Conservation (phyloP, 2,797 vertebrate species). For the Darevskia nairensis region DNA sequence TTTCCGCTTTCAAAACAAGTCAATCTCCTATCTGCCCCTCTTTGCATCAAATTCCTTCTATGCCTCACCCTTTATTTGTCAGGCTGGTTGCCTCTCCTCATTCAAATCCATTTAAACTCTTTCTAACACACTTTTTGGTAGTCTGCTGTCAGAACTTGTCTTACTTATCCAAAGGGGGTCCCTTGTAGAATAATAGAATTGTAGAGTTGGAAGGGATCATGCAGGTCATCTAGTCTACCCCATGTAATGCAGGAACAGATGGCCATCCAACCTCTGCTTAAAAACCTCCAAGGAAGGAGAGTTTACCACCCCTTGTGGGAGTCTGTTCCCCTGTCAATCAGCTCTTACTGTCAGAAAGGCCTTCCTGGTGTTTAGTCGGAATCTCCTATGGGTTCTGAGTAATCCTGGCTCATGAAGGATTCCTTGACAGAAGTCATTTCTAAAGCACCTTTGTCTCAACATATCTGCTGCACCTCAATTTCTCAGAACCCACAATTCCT, state of each 20-base stretch:
- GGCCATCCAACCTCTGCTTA: too few relatives aligned
- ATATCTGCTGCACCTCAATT: not conserved
- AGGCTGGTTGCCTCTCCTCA: not conserved
- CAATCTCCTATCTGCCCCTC: not conserved
- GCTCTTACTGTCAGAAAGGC: too few relatives aligned
- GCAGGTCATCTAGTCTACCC: too few relatives aligned
- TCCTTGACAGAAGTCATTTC: conserved; percentile 47
- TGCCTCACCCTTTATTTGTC: not conserved
- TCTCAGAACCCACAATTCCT: not conserved
- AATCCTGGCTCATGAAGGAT: conserved; percentile 50
- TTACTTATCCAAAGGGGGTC: conserved; percentile 48
- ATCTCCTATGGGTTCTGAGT: conserved; percentile 44
- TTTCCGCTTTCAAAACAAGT: not conserved
- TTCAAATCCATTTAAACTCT: conserved; percentile 33
- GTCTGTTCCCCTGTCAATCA: too few relatives aligned
- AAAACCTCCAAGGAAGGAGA: too few relatives aligned
- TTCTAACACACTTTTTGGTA: not conserved
- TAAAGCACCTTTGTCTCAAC: not conserved
- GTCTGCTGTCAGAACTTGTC: conserved; percentile 46
- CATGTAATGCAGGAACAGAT: too few relatives aligned
- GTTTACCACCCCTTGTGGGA: too few relatives aligned
- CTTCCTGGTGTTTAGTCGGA: too few relatives aligned
- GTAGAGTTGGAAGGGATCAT: too few relatives aligned
- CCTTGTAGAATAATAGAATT: not conserved
- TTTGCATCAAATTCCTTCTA: not conserved